These are phyloP conservation scores for Muscicapa comitata DNA, from an alignment of 2,797 vertebrate genomes.

Conservation along the genomic window DNA sequence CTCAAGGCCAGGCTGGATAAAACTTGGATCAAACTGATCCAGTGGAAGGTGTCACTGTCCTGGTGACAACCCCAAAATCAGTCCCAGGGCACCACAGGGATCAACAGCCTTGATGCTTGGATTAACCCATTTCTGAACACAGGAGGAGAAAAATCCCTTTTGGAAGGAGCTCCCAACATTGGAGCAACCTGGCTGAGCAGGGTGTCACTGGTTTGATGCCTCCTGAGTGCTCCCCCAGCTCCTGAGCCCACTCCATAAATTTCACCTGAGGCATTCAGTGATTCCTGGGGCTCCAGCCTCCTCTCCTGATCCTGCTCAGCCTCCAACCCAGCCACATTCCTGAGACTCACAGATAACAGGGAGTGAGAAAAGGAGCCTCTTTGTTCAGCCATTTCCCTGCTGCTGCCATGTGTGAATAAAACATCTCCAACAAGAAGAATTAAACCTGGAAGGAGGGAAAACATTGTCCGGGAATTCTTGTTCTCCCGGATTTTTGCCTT, in stretches of 20 bases:
- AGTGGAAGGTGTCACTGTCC: background rate
- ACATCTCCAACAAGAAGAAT: background rate
- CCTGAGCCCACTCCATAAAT: background rate
- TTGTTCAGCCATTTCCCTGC: conserved; percentile 32
- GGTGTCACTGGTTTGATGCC: background rate
- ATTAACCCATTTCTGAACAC: background rate
- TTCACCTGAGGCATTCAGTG: background rate
- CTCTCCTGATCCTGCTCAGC: background rate
- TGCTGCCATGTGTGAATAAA: conserved; percentile 2
- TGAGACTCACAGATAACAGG: conserved; percentile 4
- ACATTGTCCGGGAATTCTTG: background rate
- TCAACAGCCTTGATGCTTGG: no score
- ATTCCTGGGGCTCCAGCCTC: background rate
- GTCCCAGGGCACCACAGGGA: rapidly evolving
- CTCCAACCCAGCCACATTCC: background rate
- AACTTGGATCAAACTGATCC: background rate
- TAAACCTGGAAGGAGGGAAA: background rate
- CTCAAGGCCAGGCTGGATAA: background rate
- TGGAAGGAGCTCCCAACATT: background rate
- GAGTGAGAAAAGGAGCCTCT: background rate
- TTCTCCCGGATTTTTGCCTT: background rate
- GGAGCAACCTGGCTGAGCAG: background rate
- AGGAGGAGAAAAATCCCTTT: background rate
- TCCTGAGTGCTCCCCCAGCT: background rate
- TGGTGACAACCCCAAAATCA: rapidly evolving